phyloP scores from a whole-genome alignment of 2,888 invertebrate genomes.

The Trissoscelio sp. region DNA sequence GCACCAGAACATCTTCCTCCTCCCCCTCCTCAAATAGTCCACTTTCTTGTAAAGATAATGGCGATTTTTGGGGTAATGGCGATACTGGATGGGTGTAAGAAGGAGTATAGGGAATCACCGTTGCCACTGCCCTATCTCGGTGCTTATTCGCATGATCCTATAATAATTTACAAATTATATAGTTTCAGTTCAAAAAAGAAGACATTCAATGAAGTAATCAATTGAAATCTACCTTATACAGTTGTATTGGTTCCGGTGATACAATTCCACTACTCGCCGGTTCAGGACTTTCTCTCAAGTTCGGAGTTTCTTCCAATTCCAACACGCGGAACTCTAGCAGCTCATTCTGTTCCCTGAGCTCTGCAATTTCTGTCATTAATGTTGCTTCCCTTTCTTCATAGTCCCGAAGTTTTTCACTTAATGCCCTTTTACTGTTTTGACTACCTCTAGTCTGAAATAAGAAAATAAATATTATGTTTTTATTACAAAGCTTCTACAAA shows the following conservation, averaged over 20 bases:
- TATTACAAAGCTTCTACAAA: too few species aligned
- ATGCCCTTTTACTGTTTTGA: constrained; percentile 79
- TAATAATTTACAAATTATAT: too few species aligned
- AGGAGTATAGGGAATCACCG: constrained; percentile 78
- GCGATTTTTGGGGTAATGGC: constrained; percentile 75
- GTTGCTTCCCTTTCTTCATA: constrained; percentile 85
- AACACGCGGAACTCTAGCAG: constrained; percentile 91
- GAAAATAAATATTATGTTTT: background rate
- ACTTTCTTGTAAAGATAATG: constrained; percentile 87
- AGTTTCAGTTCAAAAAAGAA: too few species aligned
- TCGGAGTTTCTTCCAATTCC: constrained; percentile 87
- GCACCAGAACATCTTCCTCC: too few species aligned
- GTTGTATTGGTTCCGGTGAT: constrained; percentile 85
- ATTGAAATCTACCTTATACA: constrained; percentile 74
- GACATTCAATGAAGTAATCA: too few species aligned
- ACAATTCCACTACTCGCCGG: constrained; percentile 77
- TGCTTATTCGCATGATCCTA: constrained; percentile 76
- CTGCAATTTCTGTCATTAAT: constrained; percentile 88
- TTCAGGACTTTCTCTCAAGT: constrained; percentile 75
- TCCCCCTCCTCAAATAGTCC: constrained; percentile 88
- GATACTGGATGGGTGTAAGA: constrained; percentile 72
- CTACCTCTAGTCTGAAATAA: constrained; percentile 77
- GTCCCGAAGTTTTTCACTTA: constrained; percentile 82
- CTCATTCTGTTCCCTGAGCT: constrained; percentile 91
- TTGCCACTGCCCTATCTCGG: constrained; percentile 77